Percentiles rank a stretch among this genome's conserved stretches.
Conservation (phyloP, 2,888 invertebrate genomes). For the Slavum lentiscoides region DNA sequence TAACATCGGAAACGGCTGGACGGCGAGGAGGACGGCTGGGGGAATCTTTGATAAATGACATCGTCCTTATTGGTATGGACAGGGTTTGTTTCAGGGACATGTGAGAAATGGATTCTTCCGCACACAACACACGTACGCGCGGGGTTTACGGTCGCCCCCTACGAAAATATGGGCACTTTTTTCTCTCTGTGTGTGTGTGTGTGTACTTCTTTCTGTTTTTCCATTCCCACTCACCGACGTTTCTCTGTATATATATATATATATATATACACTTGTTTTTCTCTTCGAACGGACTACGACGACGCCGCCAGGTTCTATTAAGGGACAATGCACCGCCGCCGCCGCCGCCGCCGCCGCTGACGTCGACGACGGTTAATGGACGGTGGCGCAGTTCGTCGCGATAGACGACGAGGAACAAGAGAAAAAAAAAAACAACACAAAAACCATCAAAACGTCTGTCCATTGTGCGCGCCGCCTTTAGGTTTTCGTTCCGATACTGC, state of each 20-base stretch:
- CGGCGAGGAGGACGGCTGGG: not conserved
- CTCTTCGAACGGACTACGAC: too few species aligned
- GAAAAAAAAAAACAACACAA: slow-evolving; percentile 12
- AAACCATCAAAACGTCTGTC: slow-evolving; percentile 42
- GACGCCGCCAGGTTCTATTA: slow-evolving; percentile 45
- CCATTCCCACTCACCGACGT: too few species aligned
- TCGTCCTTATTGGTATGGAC: slow-evolving; percentile 54
- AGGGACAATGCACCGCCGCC: slow-evolving; percentile 35
- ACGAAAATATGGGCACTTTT: slow-evolving; percentile 51
- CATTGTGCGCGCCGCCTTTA: not conserved
- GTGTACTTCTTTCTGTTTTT: too few species aligned
- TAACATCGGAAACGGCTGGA: not conserved
- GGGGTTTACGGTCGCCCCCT: slow-evolving; percentile 35
- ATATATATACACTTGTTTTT: too few species aligned
- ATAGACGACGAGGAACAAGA: not conserved
- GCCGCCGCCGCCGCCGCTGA: not conserved
- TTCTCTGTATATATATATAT: too few species aligned
- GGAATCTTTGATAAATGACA: slow-evolving; percentile 54
- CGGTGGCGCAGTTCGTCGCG: not conserved
- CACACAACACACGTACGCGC: slow-evolving; percentile 48
- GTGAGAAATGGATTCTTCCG: slow-evolving; percentile 54
- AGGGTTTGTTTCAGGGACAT: slow-evolving; percentile 54
- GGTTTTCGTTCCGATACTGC: not conserved
- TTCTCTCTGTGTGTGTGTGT: not conserved
- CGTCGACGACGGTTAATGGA: not conserved